phyloP scores from a whole-genome alignment of 2,113 vertebrate species.

The Ahaetulla prasina region DNA sequence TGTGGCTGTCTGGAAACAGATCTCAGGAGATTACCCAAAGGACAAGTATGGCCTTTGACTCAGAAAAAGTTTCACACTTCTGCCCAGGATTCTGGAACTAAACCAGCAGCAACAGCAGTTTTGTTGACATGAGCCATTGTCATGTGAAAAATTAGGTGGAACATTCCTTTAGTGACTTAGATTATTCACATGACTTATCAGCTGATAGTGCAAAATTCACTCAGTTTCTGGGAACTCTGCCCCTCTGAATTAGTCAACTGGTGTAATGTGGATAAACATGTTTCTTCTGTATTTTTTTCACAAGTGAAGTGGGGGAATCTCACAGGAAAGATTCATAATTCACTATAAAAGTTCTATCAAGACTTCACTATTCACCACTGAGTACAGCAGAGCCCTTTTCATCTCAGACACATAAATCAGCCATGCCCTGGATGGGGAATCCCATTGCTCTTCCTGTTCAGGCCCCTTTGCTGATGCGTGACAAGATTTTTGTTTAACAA shows the following conservation, averaged over 20 bases:
- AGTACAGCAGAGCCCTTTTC: neutral
- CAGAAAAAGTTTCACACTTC: neutral
- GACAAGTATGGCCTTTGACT: neutral
- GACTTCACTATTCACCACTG: neutral
- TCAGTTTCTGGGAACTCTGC: conserved; percentile 24
- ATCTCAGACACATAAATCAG: rapidly evolving
- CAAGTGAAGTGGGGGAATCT: neutral
- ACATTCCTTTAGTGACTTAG: neutral
- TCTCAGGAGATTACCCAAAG: neutral
- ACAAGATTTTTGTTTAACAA: neutral
- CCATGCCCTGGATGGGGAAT: neutral
- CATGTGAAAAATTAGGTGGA: conserved; percentile 12
- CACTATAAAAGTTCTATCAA: neutral
- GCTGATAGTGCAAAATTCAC: neutral
- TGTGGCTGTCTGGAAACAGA: neutral
- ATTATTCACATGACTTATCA: conserved; percentile 33
- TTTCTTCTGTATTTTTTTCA: neutral
- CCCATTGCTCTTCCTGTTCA: neutral
- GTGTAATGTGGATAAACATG: conserved; percentile 24
- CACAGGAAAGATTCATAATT: neutral
- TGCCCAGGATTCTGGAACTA: neutral
- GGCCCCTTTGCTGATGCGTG: neutral
- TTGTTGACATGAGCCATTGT: conserved; percentile 6
- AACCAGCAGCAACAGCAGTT: conserved; percentile 17
- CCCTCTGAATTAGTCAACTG: conserved; percentile 22